These are phyloP conservation scores for Neopelma chrysocephalum DNA, from an alignment of 2,797 vertebrate genomes.

Conservation along the genomic window DNA sequence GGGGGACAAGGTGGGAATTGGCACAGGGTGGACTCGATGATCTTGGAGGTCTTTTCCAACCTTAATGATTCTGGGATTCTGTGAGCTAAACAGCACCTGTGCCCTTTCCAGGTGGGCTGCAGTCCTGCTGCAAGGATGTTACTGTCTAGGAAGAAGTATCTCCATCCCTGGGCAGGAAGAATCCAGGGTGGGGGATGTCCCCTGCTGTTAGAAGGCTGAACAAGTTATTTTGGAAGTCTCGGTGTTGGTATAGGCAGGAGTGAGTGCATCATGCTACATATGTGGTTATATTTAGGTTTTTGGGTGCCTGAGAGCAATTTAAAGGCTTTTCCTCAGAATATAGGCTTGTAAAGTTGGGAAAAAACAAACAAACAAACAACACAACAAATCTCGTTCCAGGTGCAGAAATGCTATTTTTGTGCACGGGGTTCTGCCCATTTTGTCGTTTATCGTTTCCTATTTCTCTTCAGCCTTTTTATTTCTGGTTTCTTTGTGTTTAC, in stretches of 20 bases:
- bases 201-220: not conserved
- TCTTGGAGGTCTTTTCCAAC: not conserved
- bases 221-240: not conserved
- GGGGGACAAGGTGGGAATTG: fast-evolving
- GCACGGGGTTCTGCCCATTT: not conserved
- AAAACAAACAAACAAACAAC: not conserved
- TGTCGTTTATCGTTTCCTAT: fast-evolving
- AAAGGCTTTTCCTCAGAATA: not conserved
- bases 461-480: not conserved
- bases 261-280: not conserved
- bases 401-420: not conserved
- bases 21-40: fast-evolving
- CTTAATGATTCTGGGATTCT: not conserved
- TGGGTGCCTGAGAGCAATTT: not conserved
- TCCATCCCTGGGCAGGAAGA: not conserved
- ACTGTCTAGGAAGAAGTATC: not conserved
- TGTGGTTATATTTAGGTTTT: not conserved
- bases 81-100: not conserved
- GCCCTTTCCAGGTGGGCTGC: not conserved
- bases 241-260: not conserved
- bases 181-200: not conserved
- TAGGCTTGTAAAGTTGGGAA: not conserved
- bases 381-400: not conserved
- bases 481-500: not conserved
- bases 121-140: not conserved